Conservation (phyloP, 2,888 invertebrate species). For the Amaurobius ferox region DNA sequence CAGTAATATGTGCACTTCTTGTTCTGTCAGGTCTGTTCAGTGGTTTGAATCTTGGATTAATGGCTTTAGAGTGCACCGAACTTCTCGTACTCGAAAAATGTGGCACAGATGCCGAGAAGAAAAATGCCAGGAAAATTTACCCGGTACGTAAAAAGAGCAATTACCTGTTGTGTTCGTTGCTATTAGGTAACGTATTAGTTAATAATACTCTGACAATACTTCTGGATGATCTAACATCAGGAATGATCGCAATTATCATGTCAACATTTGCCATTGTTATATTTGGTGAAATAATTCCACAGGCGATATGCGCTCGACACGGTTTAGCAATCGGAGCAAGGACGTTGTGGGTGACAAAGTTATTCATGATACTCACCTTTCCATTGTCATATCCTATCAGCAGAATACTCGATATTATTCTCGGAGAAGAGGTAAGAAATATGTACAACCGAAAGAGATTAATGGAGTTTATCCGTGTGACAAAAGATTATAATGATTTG, state of each 20-base stretch:
- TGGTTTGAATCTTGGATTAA: slow-evolving; percentile 95
- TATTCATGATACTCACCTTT: slow-evolving; percentile 94
- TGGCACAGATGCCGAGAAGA: slow-evolving; percentile 84
- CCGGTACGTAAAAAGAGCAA: slow-evolving; percentile 96
- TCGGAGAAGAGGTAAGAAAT: slow-evolving; percentile 98
- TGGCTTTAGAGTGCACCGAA: slow-evolving; percentile 97
- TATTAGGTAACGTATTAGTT: slow-evolving; percentile 80
- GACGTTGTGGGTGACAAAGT: slow-evolving; percentile 93
- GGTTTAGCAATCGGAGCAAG: slow-evolving; percentile 96
- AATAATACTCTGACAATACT: slow-evolving; percentile 78
- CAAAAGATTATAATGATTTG: slow-evolving; percentile 82
- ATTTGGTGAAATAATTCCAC: slow-evolving; percentile 78
- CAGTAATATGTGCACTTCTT: slow-evolving; percentile 81
- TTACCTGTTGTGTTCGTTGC: slow-evolving; percentile 86
- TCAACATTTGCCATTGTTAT: slow-evolving; percentile 78
- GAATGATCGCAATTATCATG: slow-evolving; percentile 77
- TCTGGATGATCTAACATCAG: slow-evolving; percentile 78
- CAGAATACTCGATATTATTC: slow-evolving; percentile 86
- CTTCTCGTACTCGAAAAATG: slow-evolving; percentile 95
- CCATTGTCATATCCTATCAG: slow-evolving; percentile 96
- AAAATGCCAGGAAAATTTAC: slow-evolving; percentile 89
- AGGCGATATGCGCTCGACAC: slow-evolving; percentile 88
- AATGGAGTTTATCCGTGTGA: slow-evolving; percentile 94
- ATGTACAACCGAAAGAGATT: slow-evolving; percentile 96
- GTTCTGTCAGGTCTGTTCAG: slow-evolving; percentile 96